phyloP scores from a whole-genome alignment of 2,888 invertebrate genomes.

The Eupithecia subumbrata region DNA sequence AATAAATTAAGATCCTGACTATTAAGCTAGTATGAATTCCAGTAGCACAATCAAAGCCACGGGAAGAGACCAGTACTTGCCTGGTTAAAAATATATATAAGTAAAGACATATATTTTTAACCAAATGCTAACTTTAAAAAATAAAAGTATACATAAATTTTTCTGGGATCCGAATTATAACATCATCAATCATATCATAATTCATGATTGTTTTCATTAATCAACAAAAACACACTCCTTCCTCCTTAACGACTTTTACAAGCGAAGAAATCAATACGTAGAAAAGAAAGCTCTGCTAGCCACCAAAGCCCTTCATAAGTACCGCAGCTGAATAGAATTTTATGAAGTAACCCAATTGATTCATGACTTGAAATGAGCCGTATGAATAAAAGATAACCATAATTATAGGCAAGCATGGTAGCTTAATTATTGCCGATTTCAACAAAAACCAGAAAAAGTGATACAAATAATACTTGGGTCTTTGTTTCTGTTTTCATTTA shows the following conservation, averaged over 20 bases:
- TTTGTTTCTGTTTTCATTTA: constrained; percentile 42
- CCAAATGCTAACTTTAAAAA: background rate
- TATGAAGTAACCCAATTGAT: constrained; percentile 58
- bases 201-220: background rate
- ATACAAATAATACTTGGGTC: constrained; percentile 46
- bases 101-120: too few species aligned
- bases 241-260: background rate
- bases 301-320: background rate
- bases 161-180: background rate
- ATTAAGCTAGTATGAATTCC: too few species aligned
- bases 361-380: constrained; percentile 52
- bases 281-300: background rate
- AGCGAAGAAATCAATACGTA: background rate
- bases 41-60: too few species aligned
- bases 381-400: constrained; percentile 57
- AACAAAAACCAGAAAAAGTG: constrained; percentile 46
- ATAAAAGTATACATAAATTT: too few species aligned
- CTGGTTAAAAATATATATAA: too few species aligned
- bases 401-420: constrained; percentile 21
- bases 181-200: background rate
- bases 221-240: background rate
- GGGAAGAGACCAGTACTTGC: too few species aligned
- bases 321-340: background rate
- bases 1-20: too few species aligned
- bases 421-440: constrained; percentile 58